A percentile compares a stretch with the other conserved stretches of the same genome.
Evolutionary conservation across 2,888 invertebrate species (phyloP).

Genomic region (Heteromurus nitidus): DNA sequence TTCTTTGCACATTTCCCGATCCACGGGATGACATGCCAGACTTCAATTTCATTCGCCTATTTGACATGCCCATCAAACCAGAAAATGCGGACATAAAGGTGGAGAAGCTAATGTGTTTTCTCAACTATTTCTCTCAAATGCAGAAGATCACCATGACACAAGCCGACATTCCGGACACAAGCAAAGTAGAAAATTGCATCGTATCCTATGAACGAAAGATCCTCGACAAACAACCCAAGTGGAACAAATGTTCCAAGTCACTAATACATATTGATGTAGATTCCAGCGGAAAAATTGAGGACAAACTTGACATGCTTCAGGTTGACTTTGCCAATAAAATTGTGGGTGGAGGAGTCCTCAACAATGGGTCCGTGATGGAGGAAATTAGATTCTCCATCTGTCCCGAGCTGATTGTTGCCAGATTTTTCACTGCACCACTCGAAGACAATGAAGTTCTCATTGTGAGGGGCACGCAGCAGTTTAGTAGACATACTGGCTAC

Average conservation of each 20-base stretch:
- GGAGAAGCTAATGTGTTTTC: constrained; percentile 50
- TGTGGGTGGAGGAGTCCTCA: constrained; percentile 86
- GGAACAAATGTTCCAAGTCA: constrained; percentile 79
- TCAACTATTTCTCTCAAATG: constrained; percentile 38
- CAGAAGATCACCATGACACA: too few relatives aligned
- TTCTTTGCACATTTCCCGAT: constrained; percentile 42
- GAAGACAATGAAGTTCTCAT: constrained; percentile 87
- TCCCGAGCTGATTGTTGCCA: constrained; percentile 91
- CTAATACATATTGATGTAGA: constrained; percentile 84
- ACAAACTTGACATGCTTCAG: constrained; percentile 89
- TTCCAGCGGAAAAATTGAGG: constrained; percentile 87
- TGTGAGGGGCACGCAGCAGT: constrained; percentile 79
- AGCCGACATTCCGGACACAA: constrained; percentile 74
- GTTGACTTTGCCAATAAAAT: constrained; percentile 93
- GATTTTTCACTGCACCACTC: constrained; percentile 89
- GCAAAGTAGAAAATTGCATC: not conserved
- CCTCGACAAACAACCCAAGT: constrained; percentile 75
- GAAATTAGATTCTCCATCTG: constrained; percentile 97
- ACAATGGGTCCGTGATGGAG: constrained; percentile 94
- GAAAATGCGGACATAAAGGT: not conserved
- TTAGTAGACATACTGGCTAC: constrained; percentile 76
- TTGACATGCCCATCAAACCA: not conserved
- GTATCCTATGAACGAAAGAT: constrained; percentile 41
- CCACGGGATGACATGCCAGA: constrained; percentile 75
- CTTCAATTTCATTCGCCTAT: constrained; percentile 36